Conservation (phyloP, 1,140 invertebrate genomes). For the Solenopsis fugax region DNA sequence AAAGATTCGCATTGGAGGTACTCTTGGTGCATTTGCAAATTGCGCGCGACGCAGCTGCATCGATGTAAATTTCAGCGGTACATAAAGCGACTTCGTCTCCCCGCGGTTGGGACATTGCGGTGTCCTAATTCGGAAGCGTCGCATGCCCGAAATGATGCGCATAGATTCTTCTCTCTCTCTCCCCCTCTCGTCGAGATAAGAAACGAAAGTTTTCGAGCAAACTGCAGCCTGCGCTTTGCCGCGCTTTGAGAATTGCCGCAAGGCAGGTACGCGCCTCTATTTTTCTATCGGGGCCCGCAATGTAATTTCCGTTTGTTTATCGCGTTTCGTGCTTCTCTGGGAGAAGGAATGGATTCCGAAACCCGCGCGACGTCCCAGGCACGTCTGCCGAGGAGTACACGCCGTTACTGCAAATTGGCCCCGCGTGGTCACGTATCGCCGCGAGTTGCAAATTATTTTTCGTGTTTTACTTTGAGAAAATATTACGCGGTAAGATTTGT, state of each 20-base stretch:
- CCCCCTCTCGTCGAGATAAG: slow-evolving; percentile 7
- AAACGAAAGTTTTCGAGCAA: slow-evolving; percentile 51
- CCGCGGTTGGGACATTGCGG: slow-evolving; percentile 4
- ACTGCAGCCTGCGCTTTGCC: slow-evolving; percentile 1
- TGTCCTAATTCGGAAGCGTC: slow-evolving; percentile 53
- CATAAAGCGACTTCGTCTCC: slow-evolving; percentile 38
- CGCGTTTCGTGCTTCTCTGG: slow-evolving; percentile 51
- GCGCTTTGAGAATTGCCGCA: slow-evolving; percentile 43
- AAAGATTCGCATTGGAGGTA: slow-evolving; percentile 57
- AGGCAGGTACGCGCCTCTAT: slow-evolving; percentile 42
- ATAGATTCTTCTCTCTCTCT: slow-evolving; percentile 22
- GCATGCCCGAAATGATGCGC: slow-evolving; percentile 50
- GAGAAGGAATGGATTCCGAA: slow-evolving; percentile 58
- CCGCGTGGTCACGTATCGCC: slow-evolving; percentile 56
- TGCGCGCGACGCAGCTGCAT: slow-evolving; percentile 56
- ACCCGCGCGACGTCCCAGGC: slow-evolving; percentile 44
- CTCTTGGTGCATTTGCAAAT: slow-evolving; percentile 60
- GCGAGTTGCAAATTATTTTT: slow-evolving; percentile 56
- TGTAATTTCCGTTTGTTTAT: slow-evolving; percentile 67
- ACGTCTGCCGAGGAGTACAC: slow-evolving; percentile 44
- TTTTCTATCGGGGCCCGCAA: slow-evolving; percentile 52
- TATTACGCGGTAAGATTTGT: neutral
- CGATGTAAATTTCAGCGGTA: slow-evolving; percentile 57
- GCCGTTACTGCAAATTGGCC: slow-evolving; percentile 57
- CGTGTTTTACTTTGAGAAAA: slow-evolving; percentile 23